phyloP scores from a whole-genome alignment of 2,888 invertebrate genomes.

The Tachina grossa region DNA sequence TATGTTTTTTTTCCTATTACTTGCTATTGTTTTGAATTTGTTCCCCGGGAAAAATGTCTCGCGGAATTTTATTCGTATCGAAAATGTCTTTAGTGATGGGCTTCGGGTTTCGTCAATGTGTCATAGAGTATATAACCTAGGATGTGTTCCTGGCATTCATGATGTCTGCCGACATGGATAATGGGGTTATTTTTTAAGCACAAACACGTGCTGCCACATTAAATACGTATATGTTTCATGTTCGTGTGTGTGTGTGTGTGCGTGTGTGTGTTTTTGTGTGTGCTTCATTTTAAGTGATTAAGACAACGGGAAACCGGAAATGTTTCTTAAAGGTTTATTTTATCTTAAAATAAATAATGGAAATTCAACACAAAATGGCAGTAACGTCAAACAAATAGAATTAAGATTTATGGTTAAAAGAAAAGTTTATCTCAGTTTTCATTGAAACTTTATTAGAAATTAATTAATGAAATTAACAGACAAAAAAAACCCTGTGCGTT shows the following conservation, averaged over 20 bases:
- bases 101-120: too few relatives aligned
- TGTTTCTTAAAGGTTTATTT: slow-evolving; percentile 16
- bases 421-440: neutral
- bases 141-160: too few relatives aligned
- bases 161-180: too few relatives aligned
- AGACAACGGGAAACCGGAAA: slow-evolving; percentile 35
- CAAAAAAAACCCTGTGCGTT: neutral
- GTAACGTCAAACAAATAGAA: neutral
- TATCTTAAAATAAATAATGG: neutral
- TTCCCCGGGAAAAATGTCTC: too few relatives aligned
- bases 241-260: neutral
- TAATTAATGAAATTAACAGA: neutral
- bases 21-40: too few relatives aligned
- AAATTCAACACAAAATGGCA: neutral
- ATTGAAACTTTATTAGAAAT: slow-evolving; percentile 14
- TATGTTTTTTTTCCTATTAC: too few relatives aligned
- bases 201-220: neutral
- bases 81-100: too few relatives aligned
- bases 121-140: neutral
- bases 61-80: too few relatives aligned
- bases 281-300: neutral
- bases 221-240: neutral
- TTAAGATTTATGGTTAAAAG: neutral
- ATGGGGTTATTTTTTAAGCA: neutral
- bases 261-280: neutral